Evolutionary conservation across 2,113 vertebrate species (phyloP).

Genomic region (Lates calcarifer): DNA sequence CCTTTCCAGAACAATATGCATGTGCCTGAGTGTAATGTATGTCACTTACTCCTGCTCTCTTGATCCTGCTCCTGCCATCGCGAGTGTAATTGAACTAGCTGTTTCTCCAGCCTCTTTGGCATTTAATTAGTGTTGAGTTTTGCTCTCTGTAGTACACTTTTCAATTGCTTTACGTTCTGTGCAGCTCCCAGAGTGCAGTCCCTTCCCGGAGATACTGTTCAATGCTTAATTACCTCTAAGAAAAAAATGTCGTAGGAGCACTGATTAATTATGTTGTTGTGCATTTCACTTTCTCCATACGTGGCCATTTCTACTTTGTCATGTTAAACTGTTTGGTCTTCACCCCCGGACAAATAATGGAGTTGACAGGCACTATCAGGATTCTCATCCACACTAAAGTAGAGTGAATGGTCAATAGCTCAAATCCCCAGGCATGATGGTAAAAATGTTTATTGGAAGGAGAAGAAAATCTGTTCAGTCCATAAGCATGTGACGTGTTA

Average conservation of each 20-base stretch:
- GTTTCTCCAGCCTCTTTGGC: slow-evolving; percentile 14
- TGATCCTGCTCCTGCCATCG: not conserved
- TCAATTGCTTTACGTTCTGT: not conserved
- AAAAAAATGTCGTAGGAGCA: not conserved
- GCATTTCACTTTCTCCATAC: slow-evolving; percentile 1
- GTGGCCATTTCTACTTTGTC: not conserved
- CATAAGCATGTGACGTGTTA: not conserved
- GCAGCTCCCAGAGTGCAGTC: not conserved
- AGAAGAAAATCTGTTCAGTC: not conserved
- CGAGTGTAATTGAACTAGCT: slow-evolving; percentile 12
- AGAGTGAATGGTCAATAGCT: not conserved
- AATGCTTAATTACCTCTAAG: slow-evolving; percentile 34
- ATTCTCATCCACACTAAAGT: not conserved
- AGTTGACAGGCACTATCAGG: not conserved
- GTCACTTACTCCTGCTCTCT: not conserved
- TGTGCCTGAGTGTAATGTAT: not conserved
- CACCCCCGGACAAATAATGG: not conserved
- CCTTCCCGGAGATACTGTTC: not conserved
- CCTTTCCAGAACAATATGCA: not conserved
- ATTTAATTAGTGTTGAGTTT: slow-evolving; percentile 45
- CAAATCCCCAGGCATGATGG: not conserved
- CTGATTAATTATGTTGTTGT: slow-evolving; percentile 21
- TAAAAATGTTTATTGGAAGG: not conserved
- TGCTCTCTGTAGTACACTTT: slow-evolving; percentile 20
- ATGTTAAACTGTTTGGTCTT: not conserved